Evolutionary conservation across 2,113 vertebrate species (phyloP).

Genomic region (Macroglossus sobrinus): DNA sequence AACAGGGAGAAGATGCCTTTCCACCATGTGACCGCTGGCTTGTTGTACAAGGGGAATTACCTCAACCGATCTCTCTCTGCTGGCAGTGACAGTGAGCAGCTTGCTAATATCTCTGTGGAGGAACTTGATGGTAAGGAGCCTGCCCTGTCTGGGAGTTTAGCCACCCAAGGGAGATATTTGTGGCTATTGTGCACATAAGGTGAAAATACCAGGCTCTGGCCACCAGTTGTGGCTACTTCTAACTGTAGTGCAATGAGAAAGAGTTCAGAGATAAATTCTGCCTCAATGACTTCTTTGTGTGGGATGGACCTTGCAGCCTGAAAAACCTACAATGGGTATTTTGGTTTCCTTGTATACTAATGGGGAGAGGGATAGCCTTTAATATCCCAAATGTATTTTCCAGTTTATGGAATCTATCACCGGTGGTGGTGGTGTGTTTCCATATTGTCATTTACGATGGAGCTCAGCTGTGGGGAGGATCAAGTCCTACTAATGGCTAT

Average conservation of each 20-base stretch:
- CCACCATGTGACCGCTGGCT: constrained; percentile 97
- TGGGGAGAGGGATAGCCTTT: background rate
- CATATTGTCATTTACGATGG: background rate
- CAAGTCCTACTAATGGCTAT: background rate
- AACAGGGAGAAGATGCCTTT: constrained; percentile 99
- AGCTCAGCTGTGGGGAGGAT: background rate
- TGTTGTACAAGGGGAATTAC: constrained; percentile 99
- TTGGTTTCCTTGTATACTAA: constrained; percentile 2
- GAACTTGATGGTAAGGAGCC: constrained; percentile 93
- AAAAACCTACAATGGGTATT: background rate
- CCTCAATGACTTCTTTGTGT: background rate
- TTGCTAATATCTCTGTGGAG: constrained; percentile 97
- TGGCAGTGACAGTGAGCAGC: constrained; percentile 94
- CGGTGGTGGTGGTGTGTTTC: fast-evolving
- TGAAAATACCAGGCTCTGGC: background rate
- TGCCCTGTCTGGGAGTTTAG: background rate
- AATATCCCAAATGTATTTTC: background rate
- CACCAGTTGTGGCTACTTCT: background rate
- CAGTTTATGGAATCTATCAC: background rate
- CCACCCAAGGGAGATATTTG: fast-evolving
- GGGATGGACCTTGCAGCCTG: background rate
- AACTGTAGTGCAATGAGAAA: background rate
- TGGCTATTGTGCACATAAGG: fast-evolving
- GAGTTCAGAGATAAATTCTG: background rate
- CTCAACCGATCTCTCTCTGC: constrained; percentile 96